These are phyloP conservation scores for Sitodiplosis mosellana DNA, from an alignment of 1,140 invertebrate species.

Conservation along the genomic window DNA sequence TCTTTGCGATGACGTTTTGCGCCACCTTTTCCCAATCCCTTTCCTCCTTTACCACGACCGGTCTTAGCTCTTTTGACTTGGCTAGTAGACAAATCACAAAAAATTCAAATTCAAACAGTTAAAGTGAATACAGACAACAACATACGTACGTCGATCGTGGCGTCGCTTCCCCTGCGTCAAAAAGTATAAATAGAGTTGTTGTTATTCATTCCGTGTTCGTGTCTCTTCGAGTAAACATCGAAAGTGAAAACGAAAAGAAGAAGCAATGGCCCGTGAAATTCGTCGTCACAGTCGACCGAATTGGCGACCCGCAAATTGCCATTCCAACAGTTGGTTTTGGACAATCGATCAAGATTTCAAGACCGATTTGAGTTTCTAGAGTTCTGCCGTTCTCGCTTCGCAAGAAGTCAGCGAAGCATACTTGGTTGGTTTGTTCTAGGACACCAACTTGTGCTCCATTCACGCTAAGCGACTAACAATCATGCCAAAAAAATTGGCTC, in stretches of 20 bases:
- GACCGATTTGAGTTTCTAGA: slow-evolving; percentile 39
- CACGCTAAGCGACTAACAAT: slow-evolving; percentile 64
- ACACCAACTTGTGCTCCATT: background rate
- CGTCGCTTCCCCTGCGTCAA: too few relatives aligned
- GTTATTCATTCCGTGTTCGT: slow-evolving; percentile 1
- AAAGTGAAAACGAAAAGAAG: slow-evolving; percentile 2
- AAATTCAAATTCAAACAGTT: too few relatives aligned
- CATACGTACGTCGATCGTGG: too few relatives aligned
- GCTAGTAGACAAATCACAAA: too few relatives aligned
- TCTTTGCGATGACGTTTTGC: slow-evolving; percentile 50
- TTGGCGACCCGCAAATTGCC: slow-evolving; percentile 40
- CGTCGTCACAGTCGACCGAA: slow-evolving; percentile 20
- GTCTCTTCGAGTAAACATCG: too few relatives aligned
- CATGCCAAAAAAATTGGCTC: slow-evolving; percentile 74
- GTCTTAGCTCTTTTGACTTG: too few relatives aligned
- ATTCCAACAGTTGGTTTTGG: slow-evolving; percentile 45
- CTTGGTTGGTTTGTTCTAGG: background rate
- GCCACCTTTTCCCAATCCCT: slow-evolving; percentile 46
- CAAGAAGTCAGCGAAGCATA: slow-evolving; percentile 10
- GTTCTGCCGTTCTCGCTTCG: slow-evolving; percentile 33
- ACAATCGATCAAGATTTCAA: slow-evolving; percentile 48
- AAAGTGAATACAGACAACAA: too few relatives aligned
- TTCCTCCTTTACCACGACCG: slow-evolving; percentile 44
- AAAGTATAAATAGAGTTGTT: slow-evolving; percentile 1
- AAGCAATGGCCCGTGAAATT: slow-evolving; percentile 25